These are phyloP conservation scores for Macrotus californicus DNA, from an alignment of 2,113 vertebrate species.

Conservation along the genomic window DNA sequence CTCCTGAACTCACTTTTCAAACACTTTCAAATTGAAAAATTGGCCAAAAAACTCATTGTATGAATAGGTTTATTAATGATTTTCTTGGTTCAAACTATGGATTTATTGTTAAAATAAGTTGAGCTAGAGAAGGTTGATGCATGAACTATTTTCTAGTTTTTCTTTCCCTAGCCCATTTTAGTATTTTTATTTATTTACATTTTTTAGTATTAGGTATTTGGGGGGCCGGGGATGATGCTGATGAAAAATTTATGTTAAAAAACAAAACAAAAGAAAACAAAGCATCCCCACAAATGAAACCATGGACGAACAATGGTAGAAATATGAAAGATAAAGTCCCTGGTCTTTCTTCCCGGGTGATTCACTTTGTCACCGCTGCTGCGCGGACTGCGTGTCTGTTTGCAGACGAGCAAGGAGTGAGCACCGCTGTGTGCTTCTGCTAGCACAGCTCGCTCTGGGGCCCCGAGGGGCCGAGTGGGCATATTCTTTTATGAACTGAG, in stretches of 20 bases:
- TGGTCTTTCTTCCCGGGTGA: neutral
- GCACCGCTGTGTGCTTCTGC: neutral
- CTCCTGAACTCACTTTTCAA: neutral
- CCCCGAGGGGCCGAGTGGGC: neutral
- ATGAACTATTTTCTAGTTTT: neutral
- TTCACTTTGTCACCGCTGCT: neutral
- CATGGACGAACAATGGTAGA: neutral
- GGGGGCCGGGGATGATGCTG: neutral
- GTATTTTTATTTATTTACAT: neutral
- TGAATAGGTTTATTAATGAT: slow-evolving; percentile 27
- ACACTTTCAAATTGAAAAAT: slow-evolving; percentile 11
- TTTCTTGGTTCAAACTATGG: neutral
- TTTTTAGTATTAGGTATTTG: neutral
- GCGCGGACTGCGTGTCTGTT: neutral
- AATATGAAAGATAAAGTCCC: neutral
- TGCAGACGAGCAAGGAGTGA: neutral
- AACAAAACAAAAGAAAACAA: neutral
- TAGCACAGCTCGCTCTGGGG: neutral
- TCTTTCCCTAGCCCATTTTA: neutral
- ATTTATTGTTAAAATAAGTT: slow-evolving; percentile 9
- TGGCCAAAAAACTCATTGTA: neutral
- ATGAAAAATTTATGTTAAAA: slow-evolving; percentile 12
- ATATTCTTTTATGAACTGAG: slow-evolving; percentile 41
- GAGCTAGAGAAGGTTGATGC: neutral
- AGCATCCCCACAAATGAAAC: neutral